These are phyloP conservation scores for Pogonomyrmex barbatus DNA, from an alignment of 1,140 invertebrate species.

Conservation along the genomic window DNA sequence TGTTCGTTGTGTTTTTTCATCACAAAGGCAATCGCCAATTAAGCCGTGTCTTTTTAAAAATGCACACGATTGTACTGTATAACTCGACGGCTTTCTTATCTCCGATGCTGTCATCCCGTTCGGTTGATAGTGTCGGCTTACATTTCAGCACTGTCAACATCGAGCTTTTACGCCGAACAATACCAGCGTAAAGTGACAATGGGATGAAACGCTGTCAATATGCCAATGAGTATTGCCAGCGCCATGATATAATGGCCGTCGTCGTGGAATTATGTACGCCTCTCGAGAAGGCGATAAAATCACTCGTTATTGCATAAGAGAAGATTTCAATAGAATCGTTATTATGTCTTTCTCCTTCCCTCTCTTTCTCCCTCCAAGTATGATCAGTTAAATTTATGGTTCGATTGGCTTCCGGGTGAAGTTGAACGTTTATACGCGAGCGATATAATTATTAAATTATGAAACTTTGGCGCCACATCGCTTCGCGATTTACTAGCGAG, in stretches of 20 bases:
- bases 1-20: background rate
- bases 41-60: background rate
- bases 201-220: slow-evolving; percentile 54
- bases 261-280: slow-evolving; percentile 24
- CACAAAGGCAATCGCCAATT: slow-evolving; percentile 13
- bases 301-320: slow-evolving; percentile 35
- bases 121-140: slow-evolving; percentile 20
- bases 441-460: background rate
- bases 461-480: background rate
- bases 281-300: slow-evolving; percentile 36
- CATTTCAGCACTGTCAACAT: slow-evolving; percentile 5
- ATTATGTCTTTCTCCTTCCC: background rate
- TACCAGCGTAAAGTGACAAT: slow-evolving; percentile 38
- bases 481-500: background rate
- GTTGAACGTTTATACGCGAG: background rate
- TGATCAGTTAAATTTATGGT: slow-evolving; percentile 11
- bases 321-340: slow-evolving; percentile 20
- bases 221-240: slow-evolving; percentile 34
- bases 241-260: slow-evolving; percentile 31
- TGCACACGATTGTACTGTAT: background rate
- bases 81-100: slow-evolving; percentile 32
- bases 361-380: background rate
- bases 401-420: background rate
- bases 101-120: slow-evolving; percentile 36
- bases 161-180: slow-evolving; percentile 15